Conservation (phyloP, 1,140 invertebrate genomes). For the Neodiprion fabricii region DNA sequence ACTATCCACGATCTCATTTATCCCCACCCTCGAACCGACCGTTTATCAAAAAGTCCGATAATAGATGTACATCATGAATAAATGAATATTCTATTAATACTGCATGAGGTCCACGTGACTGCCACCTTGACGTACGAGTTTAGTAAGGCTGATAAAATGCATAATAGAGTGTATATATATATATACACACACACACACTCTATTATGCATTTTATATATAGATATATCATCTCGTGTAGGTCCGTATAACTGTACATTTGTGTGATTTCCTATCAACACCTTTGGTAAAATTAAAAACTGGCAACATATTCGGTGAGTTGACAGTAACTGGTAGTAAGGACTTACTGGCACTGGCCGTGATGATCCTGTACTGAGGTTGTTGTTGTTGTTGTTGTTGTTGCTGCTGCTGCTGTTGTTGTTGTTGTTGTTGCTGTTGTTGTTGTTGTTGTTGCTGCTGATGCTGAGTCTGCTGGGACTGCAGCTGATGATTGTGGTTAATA, state of each 20-base stretch:
- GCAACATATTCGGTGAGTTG: background rate
- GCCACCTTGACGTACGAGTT: too few species aligned
- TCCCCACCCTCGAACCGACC: too few species aligned
- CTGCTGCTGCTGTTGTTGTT: slow-evolving; percentile 14
- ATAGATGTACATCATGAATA: too few species aligned
- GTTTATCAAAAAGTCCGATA: too few species aligned
- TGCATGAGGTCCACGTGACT: too few species aligned
- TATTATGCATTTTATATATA: too few species aligned
- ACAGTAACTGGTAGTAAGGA: slow-evolving; percentile 12
- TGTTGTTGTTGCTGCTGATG: slow-evolving; percentile 33
- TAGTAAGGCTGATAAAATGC: too few species aligned
- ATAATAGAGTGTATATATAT: too few species aligned
- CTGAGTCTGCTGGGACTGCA: slow-evolving; percentile 29
- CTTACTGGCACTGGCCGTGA: slow-evolving; percentile 52
- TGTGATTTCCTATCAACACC: background rate
- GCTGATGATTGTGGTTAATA: slow-evolving; percentile 48
- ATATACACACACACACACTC: too few species aligned
- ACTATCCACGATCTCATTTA: too few species aligned
- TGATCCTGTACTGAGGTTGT: slow-evolving; percentile 50
- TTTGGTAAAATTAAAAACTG: background rate
- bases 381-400: slow-evolving; percentile 44
- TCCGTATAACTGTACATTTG: background rate
- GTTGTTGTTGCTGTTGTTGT: slow-evolving; percentile 41
- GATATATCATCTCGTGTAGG: too few species aligned
- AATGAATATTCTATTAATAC: too few species aligned